phyloP scores from a whole-genome alignment of 1,140 invertebrate species.

The Phortica variegata region DNA sequence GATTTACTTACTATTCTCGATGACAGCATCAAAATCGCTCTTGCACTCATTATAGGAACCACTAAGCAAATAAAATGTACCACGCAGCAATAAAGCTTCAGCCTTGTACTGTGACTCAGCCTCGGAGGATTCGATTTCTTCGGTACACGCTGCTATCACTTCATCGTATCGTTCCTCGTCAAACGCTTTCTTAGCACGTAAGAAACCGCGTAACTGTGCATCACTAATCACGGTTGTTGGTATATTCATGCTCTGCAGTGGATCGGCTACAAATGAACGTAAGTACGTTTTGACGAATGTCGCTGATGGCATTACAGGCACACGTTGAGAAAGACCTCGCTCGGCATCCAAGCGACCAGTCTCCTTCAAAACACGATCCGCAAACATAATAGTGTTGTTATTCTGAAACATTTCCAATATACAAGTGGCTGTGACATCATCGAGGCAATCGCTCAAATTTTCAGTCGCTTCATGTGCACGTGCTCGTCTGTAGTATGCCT shows the following conservation, averaged over 20 bases:
- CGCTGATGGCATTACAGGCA: conserved; percentile 76
- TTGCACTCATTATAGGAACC: conserved; percentile 72
- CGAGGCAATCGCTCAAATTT: conserved; percentile 76
- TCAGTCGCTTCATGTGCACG: conserved; percentile 78
- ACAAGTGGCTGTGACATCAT: conserved; percentile 90
- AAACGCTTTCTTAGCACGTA: conserved; percentile 68
- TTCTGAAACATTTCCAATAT: conserved; percentile 87
- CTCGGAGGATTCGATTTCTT: conserved; percentile 73
- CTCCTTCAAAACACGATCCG: conserved; percentile 82
- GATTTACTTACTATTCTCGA: conserved; percentile 59
- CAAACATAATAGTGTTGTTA: conserved; percentile 72
- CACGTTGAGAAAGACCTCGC: conserved; percentile 68
- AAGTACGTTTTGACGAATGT: conserved; percentile 85
- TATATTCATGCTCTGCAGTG: conserved; percentile 52
- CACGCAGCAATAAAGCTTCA: conserved; percentile 75
- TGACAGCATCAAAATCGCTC: conserved; percentile 68
- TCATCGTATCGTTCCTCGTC: conserved; percentile 73
- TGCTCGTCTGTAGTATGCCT: conserved; percentile 82
- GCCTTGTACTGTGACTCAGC: conserved; percentile 59
- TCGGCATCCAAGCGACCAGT: conserved; percentile 71
- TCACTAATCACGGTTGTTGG: conserved; percentile 33
- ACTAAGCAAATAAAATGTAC: conserved; percentile 78
- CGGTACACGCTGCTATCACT: conserved; percentile 75
- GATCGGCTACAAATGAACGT: conserved; percentile 81
- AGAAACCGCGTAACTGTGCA: conserved; percentile 61